phyloP scores from a whole-genome alignment of 2,797 vertebrate species.

The Odontamblyopus rebecca region DNA sequence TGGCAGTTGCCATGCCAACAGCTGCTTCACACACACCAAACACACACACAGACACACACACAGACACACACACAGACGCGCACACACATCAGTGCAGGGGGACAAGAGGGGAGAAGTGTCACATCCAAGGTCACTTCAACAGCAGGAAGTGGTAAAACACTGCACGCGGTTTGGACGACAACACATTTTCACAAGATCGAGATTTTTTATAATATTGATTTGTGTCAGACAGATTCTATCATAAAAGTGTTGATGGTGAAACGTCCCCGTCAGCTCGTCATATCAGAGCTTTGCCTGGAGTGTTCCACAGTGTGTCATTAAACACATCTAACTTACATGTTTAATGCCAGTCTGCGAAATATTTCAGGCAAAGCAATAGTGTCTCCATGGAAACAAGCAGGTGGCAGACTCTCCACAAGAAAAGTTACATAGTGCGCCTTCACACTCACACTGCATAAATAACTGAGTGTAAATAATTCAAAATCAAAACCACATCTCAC shows the following conservation, averaged over 20 bases:
- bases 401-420: no score
- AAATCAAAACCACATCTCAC: neutral
- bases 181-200: no score
- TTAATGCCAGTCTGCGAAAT: neutral
- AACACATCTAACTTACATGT: no score
- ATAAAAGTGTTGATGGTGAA: no score
- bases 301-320: no score
- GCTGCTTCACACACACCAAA: neutral
- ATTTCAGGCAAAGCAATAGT: neutral
- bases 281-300: no score
- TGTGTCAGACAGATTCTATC: no score
- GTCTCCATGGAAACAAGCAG: neutral
- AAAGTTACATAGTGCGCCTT: no score
- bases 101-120: neutral
- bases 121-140: neutral
- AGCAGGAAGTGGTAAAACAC: neutral
- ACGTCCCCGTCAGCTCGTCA: no score
- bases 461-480: neutral
- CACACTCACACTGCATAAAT: neutral
- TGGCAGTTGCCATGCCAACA: neutral
- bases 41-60: neutral
- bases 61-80: neutral
- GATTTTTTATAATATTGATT: no score
- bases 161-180: no score
- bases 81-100: neutral